phyloP scores from a whole-genome alignment of 2,113 vertebrate genomes.

The Empidonax traillii region DNA sequence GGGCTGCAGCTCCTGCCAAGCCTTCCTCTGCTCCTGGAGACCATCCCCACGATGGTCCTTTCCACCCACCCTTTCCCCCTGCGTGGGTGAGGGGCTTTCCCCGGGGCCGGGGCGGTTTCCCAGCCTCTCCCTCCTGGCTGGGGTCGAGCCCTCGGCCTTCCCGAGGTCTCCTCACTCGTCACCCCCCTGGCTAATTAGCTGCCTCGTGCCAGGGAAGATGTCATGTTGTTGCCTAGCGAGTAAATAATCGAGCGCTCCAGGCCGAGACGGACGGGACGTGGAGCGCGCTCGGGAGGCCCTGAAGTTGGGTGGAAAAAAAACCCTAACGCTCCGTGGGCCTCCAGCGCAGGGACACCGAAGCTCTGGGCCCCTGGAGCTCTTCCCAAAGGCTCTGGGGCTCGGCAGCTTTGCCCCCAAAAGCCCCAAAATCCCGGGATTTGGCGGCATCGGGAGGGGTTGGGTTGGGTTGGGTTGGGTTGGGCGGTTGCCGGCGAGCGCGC shows the following conservation, averaged over 20 bases:
- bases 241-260: background rate
- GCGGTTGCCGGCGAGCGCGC: no score
- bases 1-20: background rate
- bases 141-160: background rate
- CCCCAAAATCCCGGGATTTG: background rate
- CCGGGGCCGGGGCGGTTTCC: fast-evolving
- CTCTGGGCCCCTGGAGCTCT: background rate
- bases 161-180: no score
- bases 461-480: no score
- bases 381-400: background rate
- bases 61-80: no score
- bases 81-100: fast-evolving
- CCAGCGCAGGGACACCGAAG: fast-evolving
- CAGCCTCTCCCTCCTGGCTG: background rate
- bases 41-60: background rate
- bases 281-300: background rate
- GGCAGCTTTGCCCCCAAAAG: fast-evolving
- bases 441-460: no score
- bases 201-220: conserved; percentile 5
- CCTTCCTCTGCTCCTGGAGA: background rate
- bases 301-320: background rate
- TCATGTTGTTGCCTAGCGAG: conserved; percentile 11
- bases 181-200: background rate
- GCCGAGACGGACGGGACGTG: background rate
- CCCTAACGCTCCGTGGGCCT: fast-evolving